phyloP scores from a whole-genome alignment of 2,888 invertebrate species.

The Gastracanthus pulcherrimus region DNA sequence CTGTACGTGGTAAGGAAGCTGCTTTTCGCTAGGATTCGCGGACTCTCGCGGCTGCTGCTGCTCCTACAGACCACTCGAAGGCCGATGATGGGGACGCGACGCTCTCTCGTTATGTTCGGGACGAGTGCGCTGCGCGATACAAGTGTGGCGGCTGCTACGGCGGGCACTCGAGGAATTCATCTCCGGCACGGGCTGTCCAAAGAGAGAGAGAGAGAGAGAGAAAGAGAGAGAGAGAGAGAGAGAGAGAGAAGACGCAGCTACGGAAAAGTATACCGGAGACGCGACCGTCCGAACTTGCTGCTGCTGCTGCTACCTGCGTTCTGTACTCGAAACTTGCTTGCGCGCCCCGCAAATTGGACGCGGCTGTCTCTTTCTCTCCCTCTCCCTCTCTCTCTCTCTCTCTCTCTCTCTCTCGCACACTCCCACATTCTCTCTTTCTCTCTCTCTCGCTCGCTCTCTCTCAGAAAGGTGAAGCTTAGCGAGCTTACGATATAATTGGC shows the following conservation, averaged over 20 bases:
- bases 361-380: constrained; percentile 58
- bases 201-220: neutral
- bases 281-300: constrained; percentile 70
- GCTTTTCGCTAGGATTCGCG: too few relatives aligned
- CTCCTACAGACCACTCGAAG: constrained; percentile 15
- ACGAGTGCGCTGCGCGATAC: constrained; percentile 45
- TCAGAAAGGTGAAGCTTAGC: neutral
- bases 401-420: constrained; percentile 62
- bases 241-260: neutral
- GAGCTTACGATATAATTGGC: constrained; percentile 74
- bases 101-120: constrained; percentile 21
- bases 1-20: too few relatives aligned
- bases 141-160: neutral
- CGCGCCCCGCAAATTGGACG: constrained; percentile 73
- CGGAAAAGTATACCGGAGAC: constrained; percentile 58
- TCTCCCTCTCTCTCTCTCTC: constrained; percentile 12
- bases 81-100: constrained; percentile 22
- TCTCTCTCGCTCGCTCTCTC: constrained; percentile 60
- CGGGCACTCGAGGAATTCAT: neutral
- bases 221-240: neutral
- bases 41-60: too few relatives aligned
- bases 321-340: constrained; percentile 70
- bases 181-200: too few relatives aligned
- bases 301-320: constrained; percentile 61
- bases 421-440: too few relatives aligned